Evolutionary conservation across 23 tunicate species (phyloP).

Genomic region (Clavelina lepadiformis): DNA sequence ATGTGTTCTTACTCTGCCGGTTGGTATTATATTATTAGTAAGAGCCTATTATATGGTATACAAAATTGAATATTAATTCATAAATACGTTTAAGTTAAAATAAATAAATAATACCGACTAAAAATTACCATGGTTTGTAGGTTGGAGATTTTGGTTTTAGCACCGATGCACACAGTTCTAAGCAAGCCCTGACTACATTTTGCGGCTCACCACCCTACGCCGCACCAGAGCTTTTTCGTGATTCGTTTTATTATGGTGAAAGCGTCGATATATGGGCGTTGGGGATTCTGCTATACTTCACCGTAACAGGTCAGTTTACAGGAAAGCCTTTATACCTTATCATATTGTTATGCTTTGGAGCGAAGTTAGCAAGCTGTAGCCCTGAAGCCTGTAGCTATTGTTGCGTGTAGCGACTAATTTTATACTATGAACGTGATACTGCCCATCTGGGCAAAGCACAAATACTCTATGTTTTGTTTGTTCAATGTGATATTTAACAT

Average conservation of each 20-base stretch:
- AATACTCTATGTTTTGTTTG: no score
- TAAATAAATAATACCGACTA: background rate
- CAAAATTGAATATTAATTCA: background rate
- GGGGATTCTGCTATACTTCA: constrained; percentile 74
- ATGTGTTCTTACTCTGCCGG: background rate
- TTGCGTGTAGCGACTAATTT: no score
- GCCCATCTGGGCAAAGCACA: no score
- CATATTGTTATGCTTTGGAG: no score
- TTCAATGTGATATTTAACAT: no score
- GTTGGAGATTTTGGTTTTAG: constrained; percentile 97
- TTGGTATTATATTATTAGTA: background rate
- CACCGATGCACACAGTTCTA: constrained; percentile 41
- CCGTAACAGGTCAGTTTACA: constrained; percentile 67
- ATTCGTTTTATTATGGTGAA: constrained; percentile 75
- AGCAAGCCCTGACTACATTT: constrained; percentile 68
- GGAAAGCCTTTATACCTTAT: no score
- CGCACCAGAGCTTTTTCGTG: constrained; percentile 87
- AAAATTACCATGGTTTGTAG: constrained; percentile 12
- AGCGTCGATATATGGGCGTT: constrained; percentile 93
- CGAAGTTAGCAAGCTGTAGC: no score
- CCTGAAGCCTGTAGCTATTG: no score
- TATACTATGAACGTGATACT: no score
- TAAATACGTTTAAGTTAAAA: background rate
- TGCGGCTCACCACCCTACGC: constrained; percentile 97
- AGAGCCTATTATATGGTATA: background rate